Evolutionary conservation across 1,140 invertebrate genomes (phyloP).

Genomic region (Mizuhopecten yessoensis): DNA sequence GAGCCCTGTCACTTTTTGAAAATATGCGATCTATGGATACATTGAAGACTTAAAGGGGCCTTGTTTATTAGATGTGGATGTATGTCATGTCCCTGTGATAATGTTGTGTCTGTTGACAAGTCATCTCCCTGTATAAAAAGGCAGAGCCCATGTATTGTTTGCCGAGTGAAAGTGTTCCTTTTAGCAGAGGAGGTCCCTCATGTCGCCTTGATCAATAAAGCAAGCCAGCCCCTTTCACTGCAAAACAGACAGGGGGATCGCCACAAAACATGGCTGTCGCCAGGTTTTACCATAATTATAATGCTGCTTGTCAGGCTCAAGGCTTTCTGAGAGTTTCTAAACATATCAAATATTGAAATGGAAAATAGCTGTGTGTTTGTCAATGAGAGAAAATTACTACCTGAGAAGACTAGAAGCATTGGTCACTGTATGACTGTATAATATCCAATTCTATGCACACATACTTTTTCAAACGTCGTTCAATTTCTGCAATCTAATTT

Average conservation of each 20-base stretch:
- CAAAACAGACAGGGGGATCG: neutral
- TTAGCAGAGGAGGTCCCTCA: neutral
- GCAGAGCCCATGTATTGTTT: neutral
- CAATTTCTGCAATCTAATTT: conserved; percentile 16
- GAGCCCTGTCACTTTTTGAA: conserved; percentile 20
- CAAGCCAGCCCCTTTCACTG: neutral
- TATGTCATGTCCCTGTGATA: neutral
- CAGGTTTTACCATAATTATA: conserved; percentile 34
- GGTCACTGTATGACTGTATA: neutral
- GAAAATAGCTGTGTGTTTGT: neutral
- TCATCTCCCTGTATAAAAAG: conserved; percentile 2
- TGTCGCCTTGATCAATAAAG: conserved; percentile 14
- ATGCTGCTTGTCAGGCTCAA: conserved; percentile 29
- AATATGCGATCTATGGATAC: neutral
- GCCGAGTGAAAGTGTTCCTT: conserved; percentile 8
- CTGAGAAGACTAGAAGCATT: neutral
- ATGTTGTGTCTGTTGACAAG: conserved; percentile 13
- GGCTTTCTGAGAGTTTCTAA: conserved; percentile 18
- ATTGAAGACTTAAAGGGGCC: neutral
- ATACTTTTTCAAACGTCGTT: neutral
- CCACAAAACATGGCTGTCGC: neutral
- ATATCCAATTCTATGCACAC: conserved; percentile 2
- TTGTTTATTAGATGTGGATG: neutral
- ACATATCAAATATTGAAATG: conserved; percentile 40
- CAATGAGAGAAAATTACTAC: conserved; percentile 23